Base-by-base conservation (phyloP, 2,888 invertebrate genomes). In the Resseliella maxima region DNA sequence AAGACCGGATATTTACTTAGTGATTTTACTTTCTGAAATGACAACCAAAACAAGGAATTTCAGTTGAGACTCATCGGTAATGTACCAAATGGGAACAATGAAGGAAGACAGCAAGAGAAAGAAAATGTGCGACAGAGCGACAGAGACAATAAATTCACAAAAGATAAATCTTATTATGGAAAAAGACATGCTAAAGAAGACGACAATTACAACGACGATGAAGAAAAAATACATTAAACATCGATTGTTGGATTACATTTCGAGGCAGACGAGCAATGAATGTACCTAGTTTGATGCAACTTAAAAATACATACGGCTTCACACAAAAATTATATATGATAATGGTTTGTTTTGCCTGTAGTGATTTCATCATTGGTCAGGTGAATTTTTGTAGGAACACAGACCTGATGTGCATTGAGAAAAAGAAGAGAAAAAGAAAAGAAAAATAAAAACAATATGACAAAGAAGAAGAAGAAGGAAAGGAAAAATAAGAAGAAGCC, bases 1-100 rank as follows among this genome's bases (percentile, higher is more conserved):
- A 81, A n/a, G 83, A 83, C 83, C 83, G 83, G 83, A 83, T 83
- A 83, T 83, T 83, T 83, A 83, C 83, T 83, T 83, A 83, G 38
- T 83, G 83, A 83, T 83, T 83, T 83, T 83, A 83, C 83, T 83
- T 83, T 83, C 83, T 21, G 83, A 83, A 83, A 83, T 38, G 38
- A 83, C 36, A n/a, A 83, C 38, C 38, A 83, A 38, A 38, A 38
- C 12, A 83, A n/a, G 38, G 83, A 83, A 83, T 83, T 83, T 12
- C 2, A 38, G n/a, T 35, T 64, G 21, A 38, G 41, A 36, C 24
- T 38, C 36, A 81, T 36, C 35, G n/a, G 36, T 81, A 81, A 81
- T 81, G 83, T 83, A 83, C 83, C 83, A 38, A 38, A 38, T 12
- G 12, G 35, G 21, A 36, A 27, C 3, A 36, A 81, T 81, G 36